Evolutionary conservation across 1,140 invertebrate genomes (phyloP).

Genomic region (Drosophila mayri): DNA sequence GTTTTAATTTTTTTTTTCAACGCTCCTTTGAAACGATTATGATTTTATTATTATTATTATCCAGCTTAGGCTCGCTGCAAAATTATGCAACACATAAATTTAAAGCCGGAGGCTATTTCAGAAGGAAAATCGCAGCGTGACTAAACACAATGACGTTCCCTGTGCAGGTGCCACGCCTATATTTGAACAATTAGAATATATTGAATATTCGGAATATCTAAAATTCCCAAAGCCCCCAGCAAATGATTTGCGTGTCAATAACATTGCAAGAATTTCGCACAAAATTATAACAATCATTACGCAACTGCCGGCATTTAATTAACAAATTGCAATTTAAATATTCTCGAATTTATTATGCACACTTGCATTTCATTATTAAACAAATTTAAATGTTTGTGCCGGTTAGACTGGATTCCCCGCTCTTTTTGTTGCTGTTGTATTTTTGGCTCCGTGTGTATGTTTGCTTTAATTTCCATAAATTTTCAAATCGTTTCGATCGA

Average conservation of each 20-base stretch:
- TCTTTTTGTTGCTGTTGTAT: neutral
- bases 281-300: constrained; percentile 55
- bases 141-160: constrained; percentile 40
- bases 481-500: constrained; percentile 42
- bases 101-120: constrained; percentile 68
- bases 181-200: constrained; percentile 40
- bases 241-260: constrained; percentile 52
- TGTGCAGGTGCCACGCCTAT: constrained; percentile 19
- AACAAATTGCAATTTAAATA: constrained; percentile 53
- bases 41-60: constrained; percentile 43
- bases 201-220: constrained; percentile 8
- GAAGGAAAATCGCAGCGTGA: constrained; percentile 73
- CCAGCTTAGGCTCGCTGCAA: constrained; percentile 42
- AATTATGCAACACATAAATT: constrained; percentile 70
- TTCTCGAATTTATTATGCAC: constrained; percentile 49
- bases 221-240: constrained; percentile 17
- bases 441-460: constrained; percentile 25
- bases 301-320: constrained; percentile 72
- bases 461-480: constrained; percentile 52
- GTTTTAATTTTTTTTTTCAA: constrained; percentile 24
- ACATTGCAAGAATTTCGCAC: constrained; percentile 46
- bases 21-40: constrained; percentile 55
- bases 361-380: constrained; percentile 30
- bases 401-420: constrained; percentile 40
- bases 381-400: constrained; percentile 37